A percentile compares a stretch with the other conserved stretches of the same genome.
Conservation (phyloP, 2,797 vertebrate species). For the Graptemys geographica region DNA sequence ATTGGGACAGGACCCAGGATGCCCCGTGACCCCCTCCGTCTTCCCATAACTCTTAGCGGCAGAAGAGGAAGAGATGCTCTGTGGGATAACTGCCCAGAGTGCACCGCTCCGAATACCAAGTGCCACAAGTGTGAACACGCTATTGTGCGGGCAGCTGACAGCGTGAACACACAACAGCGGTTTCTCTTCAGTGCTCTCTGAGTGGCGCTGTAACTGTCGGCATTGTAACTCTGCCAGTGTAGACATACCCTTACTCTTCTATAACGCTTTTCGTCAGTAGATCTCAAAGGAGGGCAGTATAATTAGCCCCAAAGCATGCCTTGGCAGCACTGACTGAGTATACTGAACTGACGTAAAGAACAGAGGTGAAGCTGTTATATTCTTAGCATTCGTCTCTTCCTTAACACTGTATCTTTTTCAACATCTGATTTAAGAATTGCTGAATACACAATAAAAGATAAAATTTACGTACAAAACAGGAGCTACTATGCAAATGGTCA, state of each 20-base stretch:
- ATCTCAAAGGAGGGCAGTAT: background rate
- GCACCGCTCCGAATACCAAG: too few relatives aligned
- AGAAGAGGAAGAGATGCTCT: too few relatives aligned
- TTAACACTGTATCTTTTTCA: background rate
- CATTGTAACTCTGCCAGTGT: too few relatives aligned
- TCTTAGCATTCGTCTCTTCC: background rate
- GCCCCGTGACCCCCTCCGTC: too few relatives aligned
- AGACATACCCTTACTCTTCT: background rate
- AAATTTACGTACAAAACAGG: background rate
- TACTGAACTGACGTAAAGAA: background rate
- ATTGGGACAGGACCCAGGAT: too few relatives aligned
- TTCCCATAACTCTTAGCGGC: too few relatives aligned
- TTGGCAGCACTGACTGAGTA: background rate
- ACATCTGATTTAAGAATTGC: background rate
- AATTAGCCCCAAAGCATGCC: background rate
- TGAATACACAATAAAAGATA: background rate
- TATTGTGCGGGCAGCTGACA: too few relatives aligned
- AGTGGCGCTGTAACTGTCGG: fast-evolving
- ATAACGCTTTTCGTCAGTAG: background rate
- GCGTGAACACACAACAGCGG: too few relatives aligned
- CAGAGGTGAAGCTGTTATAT: background rate
- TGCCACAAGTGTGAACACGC: too few relatives aligned
- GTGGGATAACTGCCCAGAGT: too few relatives aligned
- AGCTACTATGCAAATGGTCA: background rate
- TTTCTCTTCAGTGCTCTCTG: too few relatives aligned